Evolutionary conservation across 2,113 vertebrate species (phyloP).

Genomic region (Rhinogobius similis): DNA sequence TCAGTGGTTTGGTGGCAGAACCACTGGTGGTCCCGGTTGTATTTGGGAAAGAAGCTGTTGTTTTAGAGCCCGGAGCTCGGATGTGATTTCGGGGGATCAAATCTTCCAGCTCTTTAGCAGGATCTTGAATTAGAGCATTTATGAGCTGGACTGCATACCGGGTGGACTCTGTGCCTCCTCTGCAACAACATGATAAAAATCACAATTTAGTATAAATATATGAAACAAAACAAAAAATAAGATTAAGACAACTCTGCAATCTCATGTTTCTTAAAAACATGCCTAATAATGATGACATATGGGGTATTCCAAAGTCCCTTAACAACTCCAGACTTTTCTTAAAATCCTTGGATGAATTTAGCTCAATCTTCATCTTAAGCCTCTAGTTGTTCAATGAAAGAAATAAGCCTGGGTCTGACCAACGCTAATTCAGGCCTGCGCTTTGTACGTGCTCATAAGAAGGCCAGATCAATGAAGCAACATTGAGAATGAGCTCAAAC

Average conservation of each 20-base stretch:
- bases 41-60: slow-evolving; percentile 83
- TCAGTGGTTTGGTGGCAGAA: slow-evolving; percentile 85
- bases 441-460: no score
- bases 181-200: slow-evolving; percentile 57
- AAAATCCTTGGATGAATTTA: no score
- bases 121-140: slow-evolving; percentile 98
- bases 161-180: slow-evolving; percentile 97
- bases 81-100: slow-evolving; percentile 98
- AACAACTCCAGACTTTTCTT: no score
- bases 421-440: no score
- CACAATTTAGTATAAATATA: slow-evolving; percentile 4
- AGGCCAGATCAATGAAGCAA: no score
- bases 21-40: slow-evolving; percentile 85
- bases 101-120: slow-evolving; percentile 98
- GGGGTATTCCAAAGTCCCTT: no score
- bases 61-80: slow-evolving; percentile 87
- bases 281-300: no score
- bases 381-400: no score
- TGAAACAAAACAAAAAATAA: background rate
- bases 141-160: slow-evolving; percentile 96
- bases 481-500: no score
- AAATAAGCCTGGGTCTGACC: no score
- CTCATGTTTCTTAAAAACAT: background rate
- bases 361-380: no score
- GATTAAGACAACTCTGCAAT: background rate